Base-by-base conservation (phyloP, 1,140 invertebrate genomes). In the Cataglyphis hispanica region DNA sequence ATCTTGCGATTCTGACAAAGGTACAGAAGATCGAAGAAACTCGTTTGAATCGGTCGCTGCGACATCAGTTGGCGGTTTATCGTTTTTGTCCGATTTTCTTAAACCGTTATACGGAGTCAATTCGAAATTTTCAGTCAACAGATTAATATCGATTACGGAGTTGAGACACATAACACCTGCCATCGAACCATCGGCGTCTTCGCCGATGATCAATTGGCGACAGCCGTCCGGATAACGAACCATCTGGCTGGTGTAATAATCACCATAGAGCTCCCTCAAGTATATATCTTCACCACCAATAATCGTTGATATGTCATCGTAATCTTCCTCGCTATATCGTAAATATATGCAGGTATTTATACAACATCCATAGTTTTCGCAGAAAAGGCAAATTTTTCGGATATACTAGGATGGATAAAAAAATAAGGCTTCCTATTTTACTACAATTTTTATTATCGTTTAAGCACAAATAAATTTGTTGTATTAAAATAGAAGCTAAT, bases 241-340 rank as follows among this genome's bases (percentile, higher is more conserved):
- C 25, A 97, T 93, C 92, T 97, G 97, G 78, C 97, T 97, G 37
- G 97, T 93, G 91, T 97, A 97, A 93, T 96, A 97, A 13, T 97
- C 96, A 0, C 97, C 97, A 92, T 97, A 97, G 1, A 96, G 92
- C 58, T 96, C 93, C 22, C 94, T 95, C 37, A 97, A 89, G 37
- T 95, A 93, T 7, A 93, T 89, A 0, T 95, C 94, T 69, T 97
- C 96, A 0, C 93, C 93, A 86, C 97, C 95, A 72, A 97, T 96
- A 85, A 97, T 96, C 8, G 96, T 96, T 19, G 97, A 95, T 69
- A 97, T 93, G 86, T 97, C 97, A 92, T 97, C 97, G 92, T 97
- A 97, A 87, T 97, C 97, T 93, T 97, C 97, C 87, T 97, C 97
- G 31, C 96, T 97, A 27, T 37, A 19, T 19, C 34, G 22, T 25